phyloP scores from a whole-genome alignment of 2,797 vertebrate species.

The Xenops minutus region DNA sequence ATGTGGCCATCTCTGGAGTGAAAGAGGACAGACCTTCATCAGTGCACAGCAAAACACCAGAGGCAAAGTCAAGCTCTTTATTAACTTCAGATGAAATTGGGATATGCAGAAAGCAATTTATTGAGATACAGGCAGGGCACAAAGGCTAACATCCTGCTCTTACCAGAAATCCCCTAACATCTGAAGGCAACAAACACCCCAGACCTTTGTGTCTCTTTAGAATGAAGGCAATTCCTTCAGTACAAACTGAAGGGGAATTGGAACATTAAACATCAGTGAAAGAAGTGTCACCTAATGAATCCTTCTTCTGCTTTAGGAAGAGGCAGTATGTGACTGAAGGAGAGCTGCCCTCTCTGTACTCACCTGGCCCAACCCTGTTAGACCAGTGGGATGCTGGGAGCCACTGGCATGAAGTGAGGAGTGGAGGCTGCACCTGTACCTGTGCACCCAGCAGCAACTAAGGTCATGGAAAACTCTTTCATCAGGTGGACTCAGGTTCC shows the following conservation, averaged over 20 bases:
- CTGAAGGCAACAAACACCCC: background rate
- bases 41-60: background rate
- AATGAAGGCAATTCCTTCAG: background rate
- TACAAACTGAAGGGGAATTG: background rate
- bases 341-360: background rate
- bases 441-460: background rate
- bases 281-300: background rate
- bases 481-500: background rate
- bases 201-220: background rate
- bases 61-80: conserved; percentile 34
- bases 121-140: background rate
- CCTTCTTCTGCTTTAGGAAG: background rate
- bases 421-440: fast-evolving
- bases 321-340: background rate
- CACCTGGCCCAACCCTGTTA: background rate
- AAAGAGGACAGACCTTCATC: conserved; percentile 18
- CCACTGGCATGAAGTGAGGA: background rate
- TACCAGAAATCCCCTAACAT: background rate
- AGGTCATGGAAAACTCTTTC: background rate
- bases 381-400: background rate
- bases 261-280: background rate
- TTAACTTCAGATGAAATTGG: conserved; percentile 7
- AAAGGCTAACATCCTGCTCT: conserved; percentile 14
- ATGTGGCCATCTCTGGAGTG: background rate
- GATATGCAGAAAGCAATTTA: conserved; percentile 39